Evolutionary conservation across 2,888 invertebrate genomes (phyloP).

Genomic region (Folsomia candida): DNA sequence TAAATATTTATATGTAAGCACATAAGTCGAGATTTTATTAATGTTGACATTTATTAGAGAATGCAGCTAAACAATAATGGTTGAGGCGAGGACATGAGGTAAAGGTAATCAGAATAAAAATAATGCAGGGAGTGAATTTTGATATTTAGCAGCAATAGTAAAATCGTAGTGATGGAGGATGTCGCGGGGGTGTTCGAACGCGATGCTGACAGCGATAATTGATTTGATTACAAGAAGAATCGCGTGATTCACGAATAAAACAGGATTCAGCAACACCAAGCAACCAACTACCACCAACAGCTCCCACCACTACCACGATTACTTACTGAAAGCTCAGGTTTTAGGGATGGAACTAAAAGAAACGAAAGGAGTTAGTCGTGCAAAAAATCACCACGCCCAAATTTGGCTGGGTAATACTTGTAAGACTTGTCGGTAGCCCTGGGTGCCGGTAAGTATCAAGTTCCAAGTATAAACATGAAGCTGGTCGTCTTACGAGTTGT

Average conservation of each 20-base stretch:
- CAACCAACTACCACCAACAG: slow-evolving; percentile 1
- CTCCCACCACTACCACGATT: neutral
- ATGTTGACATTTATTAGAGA: neutral
- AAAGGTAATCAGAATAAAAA: neutral
- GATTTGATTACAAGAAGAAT: slow-evolving; percentile 16
- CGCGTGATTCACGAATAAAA: slow-evolving; percentile 13
- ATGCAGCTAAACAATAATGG: too few species aligned
- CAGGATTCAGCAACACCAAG: neutral
- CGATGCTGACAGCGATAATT: slow-evolving; percentile 10
- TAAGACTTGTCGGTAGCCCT: too few species aligned
- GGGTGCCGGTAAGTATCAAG: neutral
- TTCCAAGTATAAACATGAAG: too few species aligned
- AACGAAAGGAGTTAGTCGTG: slow-evolving; percentile 9
- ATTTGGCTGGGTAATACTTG: neutral
- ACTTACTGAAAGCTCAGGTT: neutral
- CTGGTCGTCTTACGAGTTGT: too few species aligned
- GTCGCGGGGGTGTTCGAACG: neutral
- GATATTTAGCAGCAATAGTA: too few species aligned
- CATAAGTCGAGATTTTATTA: neutral
- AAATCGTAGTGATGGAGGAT: neutral
- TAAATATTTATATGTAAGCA: neutral
- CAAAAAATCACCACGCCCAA: slow-evolving; percentile 21
- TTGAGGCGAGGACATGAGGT: too few species aligned
- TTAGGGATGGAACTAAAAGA: slow-evolving; percentile 2
- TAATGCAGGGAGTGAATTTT: neutral